Conservation (phyloP, 2,888 invertebrate genomes). For the Cheilosia scutellata region DNA sequence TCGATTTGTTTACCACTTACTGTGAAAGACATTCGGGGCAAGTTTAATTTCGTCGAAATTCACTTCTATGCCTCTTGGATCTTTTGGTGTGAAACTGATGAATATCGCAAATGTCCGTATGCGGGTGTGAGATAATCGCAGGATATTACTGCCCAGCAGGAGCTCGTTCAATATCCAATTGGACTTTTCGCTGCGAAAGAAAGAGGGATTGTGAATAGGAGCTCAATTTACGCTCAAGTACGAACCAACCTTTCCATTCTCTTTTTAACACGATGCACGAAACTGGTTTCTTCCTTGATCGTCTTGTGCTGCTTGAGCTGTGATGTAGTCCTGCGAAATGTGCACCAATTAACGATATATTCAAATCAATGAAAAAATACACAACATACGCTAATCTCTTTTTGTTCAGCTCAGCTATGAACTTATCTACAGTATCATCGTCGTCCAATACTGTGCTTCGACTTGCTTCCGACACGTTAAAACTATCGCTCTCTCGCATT, state of each 20-base stretch:
- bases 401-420: conserved; percentile 22
- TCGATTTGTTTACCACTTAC: conserved; percentile 26
- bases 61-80: conserved; percentile 51
- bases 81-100: conserved; percentile 52
- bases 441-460: conserved; percentile 21
- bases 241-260: conserved; percentile 47
- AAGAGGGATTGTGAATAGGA: background rate
- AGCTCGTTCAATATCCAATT: conserved; percentile 59
- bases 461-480: conserved; percentile 41
- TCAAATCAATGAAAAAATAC: background rate
- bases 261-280: conserved; percentile 14
- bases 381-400: conserved; percentile 12
- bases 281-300: conserved; percentile 26
- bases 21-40: conserved; percentile 24
- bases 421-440: conserved; percentile 20
- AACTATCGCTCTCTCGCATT: conserved; percentile 60
- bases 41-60: conserved; percentile 52
- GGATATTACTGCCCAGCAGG: conserved; percentile 33
- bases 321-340: conserved; percentile 22
- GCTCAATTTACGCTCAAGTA: too few species aligned
- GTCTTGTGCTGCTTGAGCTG: conserved; percentile 22
- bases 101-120: conserved; percentile 65
- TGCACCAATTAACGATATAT: background rate
- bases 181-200: conserved; percentile 22
- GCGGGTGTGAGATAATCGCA: conserved; percentile 48